Conservation (phyloP, 2,797 vertebrate genomes). For the Gymnodraco acuticeps region DNA sequence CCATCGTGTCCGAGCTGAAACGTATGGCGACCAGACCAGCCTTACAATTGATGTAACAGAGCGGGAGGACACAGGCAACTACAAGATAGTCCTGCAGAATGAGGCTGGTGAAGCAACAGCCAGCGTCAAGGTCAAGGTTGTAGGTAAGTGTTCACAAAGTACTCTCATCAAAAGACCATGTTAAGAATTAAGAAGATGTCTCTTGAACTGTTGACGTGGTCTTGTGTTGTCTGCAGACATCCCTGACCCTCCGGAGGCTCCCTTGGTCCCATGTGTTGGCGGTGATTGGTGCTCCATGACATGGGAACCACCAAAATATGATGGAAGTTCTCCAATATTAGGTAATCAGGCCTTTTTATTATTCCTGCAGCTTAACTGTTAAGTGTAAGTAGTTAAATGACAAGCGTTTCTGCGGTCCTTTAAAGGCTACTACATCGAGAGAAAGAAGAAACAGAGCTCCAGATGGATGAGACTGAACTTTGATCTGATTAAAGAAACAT, state of each 20-base stretch:
- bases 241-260: constrained; percentile 94
- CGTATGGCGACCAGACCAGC: constrained; percentile 92
- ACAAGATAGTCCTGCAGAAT: constrained; percentile 95
- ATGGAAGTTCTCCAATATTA: constrained; percentile 94
- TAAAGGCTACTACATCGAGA: constrained; percentile 96
- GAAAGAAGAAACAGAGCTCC: constrained; percentile 99
- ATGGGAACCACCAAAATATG: constrained; percentile 94
- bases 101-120: constrained; percentile 96
- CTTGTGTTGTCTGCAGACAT: constrained; percentile 85
- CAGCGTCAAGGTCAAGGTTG: constrained; percentile 94
- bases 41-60: constrained; percentile 95
- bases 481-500: constrained; percentile 95
- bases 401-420: neutral
- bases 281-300: constrained; percentile 98
- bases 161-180: neutral
- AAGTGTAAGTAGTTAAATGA: neutral
- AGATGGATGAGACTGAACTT: constrained; percentile 99
- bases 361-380: neutral
- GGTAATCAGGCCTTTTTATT: constrained; percentile 78
- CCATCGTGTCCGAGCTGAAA: constrained; percentile 90
- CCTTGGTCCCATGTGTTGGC: constrained; percentile 91
- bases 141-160: constrained; percentile 86
- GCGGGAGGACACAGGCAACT: constrained; percentile 93
- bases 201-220: neutral
- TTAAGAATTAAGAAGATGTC: neutral